phyloP scores from a whole-genome alignment of 2,113 vertebrate species.

The Sitta europaea region DNA sequence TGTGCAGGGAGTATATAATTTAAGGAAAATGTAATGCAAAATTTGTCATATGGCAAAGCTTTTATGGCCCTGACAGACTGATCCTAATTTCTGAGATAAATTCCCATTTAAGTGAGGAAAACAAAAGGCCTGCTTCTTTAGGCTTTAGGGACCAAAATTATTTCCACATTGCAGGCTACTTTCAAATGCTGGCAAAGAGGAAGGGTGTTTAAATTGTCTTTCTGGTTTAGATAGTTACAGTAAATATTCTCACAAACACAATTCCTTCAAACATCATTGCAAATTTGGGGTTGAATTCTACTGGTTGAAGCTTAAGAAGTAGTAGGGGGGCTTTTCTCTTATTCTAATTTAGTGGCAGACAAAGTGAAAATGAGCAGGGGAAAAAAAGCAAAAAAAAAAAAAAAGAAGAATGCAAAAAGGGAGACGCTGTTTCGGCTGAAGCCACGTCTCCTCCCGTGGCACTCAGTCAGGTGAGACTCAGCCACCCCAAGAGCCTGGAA shows the following conservation, averaged over 20 bases:
- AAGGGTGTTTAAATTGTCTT: conserved; percentile 10
- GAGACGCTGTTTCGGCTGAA: background rate
- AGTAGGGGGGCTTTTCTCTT: background rate
- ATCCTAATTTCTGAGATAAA: conserved; percentile 60
- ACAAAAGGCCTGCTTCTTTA: conserved; percentile 45
- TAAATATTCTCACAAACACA: background rate
- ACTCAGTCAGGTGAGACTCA: background rate
- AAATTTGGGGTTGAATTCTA: background rate
- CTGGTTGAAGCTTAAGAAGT: background rate
- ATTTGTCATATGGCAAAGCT: conserved; percentile 36
- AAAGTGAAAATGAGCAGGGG: background rate
- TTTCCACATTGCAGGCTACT: conserved; percentile 47
- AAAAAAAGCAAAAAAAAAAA: background rate
- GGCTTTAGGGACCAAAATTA: conserved; percentile 27
- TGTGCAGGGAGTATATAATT: conserved; percentile 45
- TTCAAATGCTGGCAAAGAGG: background rate
- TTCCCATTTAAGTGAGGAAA: conserved; percentile 28
- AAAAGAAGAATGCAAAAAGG: background rate
- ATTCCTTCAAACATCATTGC: background rate
- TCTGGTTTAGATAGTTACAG: conserved; percentile 15
- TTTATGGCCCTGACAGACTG: conserved; percentile 36
- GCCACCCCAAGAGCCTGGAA: background rate
- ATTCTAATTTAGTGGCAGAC: background rate
- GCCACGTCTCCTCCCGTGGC: rapidly evolving
- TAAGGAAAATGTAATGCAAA: conserved; percentile 42